Evolutionary conservation across 2,888 invertebrate genomes (phyloP).

Genomic region (Lasioglossum pauxillum): DNA sequence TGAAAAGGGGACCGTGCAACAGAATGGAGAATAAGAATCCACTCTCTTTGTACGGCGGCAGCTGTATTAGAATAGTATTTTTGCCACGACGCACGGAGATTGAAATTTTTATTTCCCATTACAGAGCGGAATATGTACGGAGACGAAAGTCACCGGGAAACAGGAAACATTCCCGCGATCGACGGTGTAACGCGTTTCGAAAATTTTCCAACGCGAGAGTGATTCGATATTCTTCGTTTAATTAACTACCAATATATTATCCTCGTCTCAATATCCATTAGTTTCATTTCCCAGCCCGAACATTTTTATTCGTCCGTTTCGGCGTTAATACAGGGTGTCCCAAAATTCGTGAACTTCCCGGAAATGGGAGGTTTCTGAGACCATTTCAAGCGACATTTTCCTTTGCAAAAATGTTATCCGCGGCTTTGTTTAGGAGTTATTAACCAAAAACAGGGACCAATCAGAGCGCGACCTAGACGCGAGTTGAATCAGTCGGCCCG

Average conservation of each 20-base stretch:
- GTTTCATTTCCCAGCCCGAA: neutral
- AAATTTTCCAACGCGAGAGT: neutral
- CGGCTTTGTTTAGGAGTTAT: too few species aligned
- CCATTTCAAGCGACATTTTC: too few species aligned
- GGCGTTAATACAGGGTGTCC: too few species aligned
- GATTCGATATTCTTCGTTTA: neutral
- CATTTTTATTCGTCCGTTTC: neutral
- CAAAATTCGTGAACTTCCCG: too few species aligned
- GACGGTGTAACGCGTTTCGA: neutral
- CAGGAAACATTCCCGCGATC: neutral
- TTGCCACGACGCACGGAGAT: neutral
- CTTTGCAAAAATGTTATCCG: too few species aligned
- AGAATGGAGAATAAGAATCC: slow-evolving; percentile 21
- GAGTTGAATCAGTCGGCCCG: too few species aligned
- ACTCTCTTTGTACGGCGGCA: neutral
- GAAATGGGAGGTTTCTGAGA: too few species aligned
- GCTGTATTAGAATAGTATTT: neutral
- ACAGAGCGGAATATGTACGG: neutral
- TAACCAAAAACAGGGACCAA: too few species aligned
- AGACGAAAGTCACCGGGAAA: neutral
- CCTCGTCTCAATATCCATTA: neutral
- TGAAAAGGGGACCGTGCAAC: neutral
- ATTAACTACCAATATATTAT: neutral
- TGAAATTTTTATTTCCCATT: neutral
- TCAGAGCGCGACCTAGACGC: too few species aligned